Evolutionary conservation across 2,797 vertebrate species (phyloP).

Genomic region (Manis javanica): DNA sequence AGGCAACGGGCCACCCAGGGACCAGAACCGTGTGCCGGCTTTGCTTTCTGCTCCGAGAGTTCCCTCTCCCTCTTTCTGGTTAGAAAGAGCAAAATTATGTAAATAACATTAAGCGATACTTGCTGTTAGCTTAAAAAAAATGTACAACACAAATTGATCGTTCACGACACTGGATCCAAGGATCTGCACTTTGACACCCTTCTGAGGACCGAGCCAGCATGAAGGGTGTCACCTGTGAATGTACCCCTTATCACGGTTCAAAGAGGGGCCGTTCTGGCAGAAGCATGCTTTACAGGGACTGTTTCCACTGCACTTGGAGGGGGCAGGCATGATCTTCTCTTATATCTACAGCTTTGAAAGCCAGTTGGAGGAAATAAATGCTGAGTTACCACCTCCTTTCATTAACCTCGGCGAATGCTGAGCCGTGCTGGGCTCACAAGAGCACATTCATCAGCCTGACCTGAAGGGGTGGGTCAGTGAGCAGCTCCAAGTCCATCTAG

Average conservation of each 20-base stretch:
- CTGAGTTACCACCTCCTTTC: not conserved
- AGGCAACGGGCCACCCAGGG: rapidly evolving
- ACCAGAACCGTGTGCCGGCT: rapidly evolving
- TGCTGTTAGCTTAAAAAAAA: rapidly evolving
- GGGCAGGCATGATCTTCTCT: not conserved
- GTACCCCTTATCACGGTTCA: rapidly evolving
- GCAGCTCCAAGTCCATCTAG: rapidly evolving
- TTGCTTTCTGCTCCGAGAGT: rapidly evolving
- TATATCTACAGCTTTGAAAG: rapidly evolving
- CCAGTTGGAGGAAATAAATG: not conserved
- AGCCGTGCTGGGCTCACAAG: rapidly evolving
- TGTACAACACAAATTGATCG: rapidly evolving
- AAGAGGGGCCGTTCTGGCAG: too few species aligned
- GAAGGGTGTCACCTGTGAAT: rapidly evolving
- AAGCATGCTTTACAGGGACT: not conserved
- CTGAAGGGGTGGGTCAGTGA: rapidly evolving
- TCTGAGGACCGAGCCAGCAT: rapidly evolving
- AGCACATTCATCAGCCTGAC: rapidly evolving
- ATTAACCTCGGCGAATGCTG: too few species aligned
- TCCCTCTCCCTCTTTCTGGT: not conserved
- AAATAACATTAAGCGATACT: not conserved
- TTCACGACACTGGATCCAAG: rapidly evolving
- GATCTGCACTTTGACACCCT: rapidly evolving
- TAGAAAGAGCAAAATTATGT: not conserved
- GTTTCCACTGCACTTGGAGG: rapidly evolving